Percentiles rank a stretch among this genome's conserved stretches.
These are phyloP conservation scores for Timandra comae DNA, from an alignment of 2,888 invertebrate genomes.

Conservation along the genomic window DNA sequence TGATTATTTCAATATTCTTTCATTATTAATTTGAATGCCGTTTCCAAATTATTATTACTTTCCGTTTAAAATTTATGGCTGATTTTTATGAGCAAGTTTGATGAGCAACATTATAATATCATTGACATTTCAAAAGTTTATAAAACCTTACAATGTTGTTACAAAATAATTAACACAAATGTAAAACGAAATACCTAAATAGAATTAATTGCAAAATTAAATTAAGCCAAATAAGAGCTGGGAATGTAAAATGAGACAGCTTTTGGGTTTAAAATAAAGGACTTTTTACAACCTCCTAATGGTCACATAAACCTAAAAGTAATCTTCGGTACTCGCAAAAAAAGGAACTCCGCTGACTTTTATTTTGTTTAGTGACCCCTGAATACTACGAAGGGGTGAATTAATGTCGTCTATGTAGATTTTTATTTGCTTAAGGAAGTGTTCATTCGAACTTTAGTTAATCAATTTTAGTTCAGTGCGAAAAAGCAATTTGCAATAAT, in stretches of 20 bases:
- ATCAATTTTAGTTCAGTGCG: not conserved
- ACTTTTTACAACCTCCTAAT: constrained; percentile 7
- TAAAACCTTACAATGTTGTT: too few species aligned
- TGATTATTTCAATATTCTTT: too few species aligned
- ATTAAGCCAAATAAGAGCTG: not conserved
- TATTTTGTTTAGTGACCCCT: constrained; percentile 6
- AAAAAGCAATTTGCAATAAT: too few species aligned
- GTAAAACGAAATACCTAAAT: not conserved
- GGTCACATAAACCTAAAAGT: constrained; percentile 7
- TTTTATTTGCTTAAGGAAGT: not conserved
- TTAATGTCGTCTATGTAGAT: not conserved
- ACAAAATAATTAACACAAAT: too few species aligned
- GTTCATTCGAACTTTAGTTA: too few species aligned
- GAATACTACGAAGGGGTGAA: constrained; percentile 1
- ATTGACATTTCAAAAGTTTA: too few species aligned
- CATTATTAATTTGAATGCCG: too few species aligned
- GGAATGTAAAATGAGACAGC: constrained; percentile 2
- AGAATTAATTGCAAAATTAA: not conserved
- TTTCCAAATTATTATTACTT: too few species aligned
- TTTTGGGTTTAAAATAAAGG: constrained; percentile 4
- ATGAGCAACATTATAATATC: too few species aligned
- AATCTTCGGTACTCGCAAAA: constrained; percentile 4
- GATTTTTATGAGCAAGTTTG: too few species aligned
- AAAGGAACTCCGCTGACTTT: constrained; percentile 2
- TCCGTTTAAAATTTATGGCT: too few species aligned